A percentile compares a stretch with the other conserved stretches of the same genome.
Evolutionary conservation across 2,888 invertebrate species (phyloP).

Genomic region (Drosophila kuntzei): DNA sequence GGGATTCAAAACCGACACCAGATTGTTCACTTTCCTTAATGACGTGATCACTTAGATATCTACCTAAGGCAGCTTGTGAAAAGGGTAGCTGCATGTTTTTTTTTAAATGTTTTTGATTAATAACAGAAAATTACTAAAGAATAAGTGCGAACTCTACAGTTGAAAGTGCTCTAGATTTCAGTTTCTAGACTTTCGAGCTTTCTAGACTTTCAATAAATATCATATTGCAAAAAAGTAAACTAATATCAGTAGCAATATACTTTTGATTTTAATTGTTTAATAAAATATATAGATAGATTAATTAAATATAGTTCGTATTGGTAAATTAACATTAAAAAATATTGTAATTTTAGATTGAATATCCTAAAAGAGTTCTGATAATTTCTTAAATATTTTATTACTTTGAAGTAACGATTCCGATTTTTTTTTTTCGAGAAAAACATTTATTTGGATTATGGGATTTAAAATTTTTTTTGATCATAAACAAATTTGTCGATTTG

Average conservation of each 20-base stretch:
- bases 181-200: background rate
- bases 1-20: slow-evolving; percentile 2
- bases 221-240: background rate
- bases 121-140: background rate
- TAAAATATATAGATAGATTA: no score
- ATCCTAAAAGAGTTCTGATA: background rate
- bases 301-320: background rate
- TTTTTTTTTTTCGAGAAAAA: background rate
- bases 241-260: background rate
- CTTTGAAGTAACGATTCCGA: background rate
- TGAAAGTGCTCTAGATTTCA: background rate
- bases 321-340: background rate
- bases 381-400: background rate
- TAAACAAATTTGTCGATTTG: background rate
- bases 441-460: background rate
- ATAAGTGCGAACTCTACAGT: background rate
- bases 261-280: background rate
- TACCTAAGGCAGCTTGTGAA: background rate
- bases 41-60: slow-evolving; percentile 1
- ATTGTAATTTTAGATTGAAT: no score
- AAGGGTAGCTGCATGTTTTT: slow-evolving; percentile 3
- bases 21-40: slow-evolving; percentile 16
- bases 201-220: slow-evolving; percentile 1
- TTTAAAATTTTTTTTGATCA: background rate
- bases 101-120: slow-evolving; percentile 4